Conservation (phyloP, 2,797 vertebrate species). For the Petrocephalus sullivani region DNA sequence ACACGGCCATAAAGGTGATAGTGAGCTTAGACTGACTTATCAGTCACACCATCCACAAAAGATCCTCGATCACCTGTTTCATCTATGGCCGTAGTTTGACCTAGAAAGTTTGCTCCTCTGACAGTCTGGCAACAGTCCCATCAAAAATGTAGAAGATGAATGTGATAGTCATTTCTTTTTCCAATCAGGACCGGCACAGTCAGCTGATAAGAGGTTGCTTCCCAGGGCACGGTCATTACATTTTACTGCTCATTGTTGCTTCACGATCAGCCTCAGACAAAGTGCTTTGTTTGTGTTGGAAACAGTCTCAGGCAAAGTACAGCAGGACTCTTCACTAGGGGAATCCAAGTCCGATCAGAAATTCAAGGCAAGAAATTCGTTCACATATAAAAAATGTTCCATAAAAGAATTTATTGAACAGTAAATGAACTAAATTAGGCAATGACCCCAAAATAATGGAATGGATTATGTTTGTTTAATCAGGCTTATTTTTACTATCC, state of each 20-base stretch:
- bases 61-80: constrained; percentile 20
- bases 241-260: constrained; percentile 26
- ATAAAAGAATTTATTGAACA: background rate
- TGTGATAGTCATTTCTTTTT: constrained; percentile 64
- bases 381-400: background rate
- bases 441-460: background rate
- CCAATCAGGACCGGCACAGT: constrained; percentile 70
- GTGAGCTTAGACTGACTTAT: background rate
- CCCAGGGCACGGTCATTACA: constrained; percentile 44
- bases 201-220: constrained; percentile 72
- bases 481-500: background rate
- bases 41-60: background rate
- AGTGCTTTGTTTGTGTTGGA: constrained; percentile 11
- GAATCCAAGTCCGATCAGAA: background rate
- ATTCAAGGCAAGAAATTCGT: background rate
- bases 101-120: constrained; percentile 58
- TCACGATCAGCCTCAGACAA: background rate
- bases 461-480: background rate
- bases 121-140: constrained; percentile 58
- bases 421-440: background rate
- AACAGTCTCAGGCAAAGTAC: background rate
- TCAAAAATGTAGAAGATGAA: constrained; percentile 73
- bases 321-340: background rate
- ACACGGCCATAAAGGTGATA: background rate
- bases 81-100: constrained; percentile 49